Conservation (phyloP, 2,113 vertebrate species). For the Gnathonemus longibarbis region DNA sequence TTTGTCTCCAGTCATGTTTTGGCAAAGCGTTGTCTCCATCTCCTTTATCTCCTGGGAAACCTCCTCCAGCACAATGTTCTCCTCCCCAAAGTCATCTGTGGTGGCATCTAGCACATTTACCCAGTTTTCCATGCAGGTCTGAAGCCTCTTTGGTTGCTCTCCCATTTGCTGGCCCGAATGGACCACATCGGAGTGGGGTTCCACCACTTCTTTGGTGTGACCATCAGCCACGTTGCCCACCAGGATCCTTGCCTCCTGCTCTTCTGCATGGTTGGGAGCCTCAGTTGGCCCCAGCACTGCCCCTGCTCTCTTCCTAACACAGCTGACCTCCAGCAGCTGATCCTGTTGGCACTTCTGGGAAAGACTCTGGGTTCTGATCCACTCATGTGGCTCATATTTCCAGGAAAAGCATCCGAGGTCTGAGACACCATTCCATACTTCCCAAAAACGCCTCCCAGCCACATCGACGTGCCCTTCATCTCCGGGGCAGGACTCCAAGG, state of each 20-base stretch:
- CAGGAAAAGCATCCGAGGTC: neutral
- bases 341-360: neutral
- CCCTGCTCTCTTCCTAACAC: constrained; percentile 8
- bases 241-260: neutral
- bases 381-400: constrained; percentile 14
- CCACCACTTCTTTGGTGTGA: neutral
- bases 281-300: neutral
- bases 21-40: neutral
- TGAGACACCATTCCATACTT: neutral
- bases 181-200: neutral
- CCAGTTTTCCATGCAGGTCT: constrained; percentile 8
- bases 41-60: neutral
- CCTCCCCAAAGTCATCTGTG: neutral
- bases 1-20: neutral
- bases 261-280: neutral
- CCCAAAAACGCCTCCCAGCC: no score
- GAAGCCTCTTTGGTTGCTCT: neutral
- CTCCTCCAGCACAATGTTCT: neutral
- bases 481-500: neutral
- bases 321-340: neutral
- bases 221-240: neutral
- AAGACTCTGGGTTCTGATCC: neutral
- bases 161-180: neutral
- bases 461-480: neutral
- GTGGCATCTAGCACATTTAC: neutral